A percentile compares a stretch with the other conserved stretches of the same genome.
Conservation (phyloP, 2,113 vertebrate species). For the Pristiophorus japonicus region DNA sequence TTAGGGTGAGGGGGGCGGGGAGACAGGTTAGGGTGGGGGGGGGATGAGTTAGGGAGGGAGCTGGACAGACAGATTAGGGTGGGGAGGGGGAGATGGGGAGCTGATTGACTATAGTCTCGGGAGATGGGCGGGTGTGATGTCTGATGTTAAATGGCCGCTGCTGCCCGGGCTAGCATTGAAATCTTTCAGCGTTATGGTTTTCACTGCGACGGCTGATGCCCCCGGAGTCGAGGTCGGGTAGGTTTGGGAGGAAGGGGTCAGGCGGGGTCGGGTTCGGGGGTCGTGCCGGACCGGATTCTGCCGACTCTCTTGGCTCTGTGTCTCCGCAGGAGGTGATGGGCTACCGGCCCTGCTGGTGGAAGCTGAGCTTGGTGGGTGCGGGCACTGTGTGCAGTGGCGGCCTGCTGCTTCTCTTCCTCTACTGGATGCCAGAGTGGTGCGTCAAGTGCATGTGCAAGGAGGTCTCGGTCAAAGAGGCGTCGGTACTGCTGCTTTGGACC, state of each 20-base stretch:
- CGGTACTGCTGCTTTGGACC: slow-evolving; percentile 40
- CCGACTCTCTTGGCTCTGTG: not conserved
- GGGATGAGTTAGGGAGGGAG: no score
- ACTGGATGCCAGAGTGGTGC: slow-evolving; percentile 45
- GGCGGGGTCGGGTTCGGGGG: no score
- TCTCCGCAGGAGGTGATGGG: slow-evolving; percentile 41
- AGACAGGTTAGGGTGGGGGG: no score
- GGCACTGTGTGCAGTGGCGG: slow-evolving; percentile 43
- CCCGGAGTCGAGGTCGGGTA: no score
- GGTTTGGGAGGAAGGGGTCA: no score
- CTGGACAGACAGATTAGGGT: not conserved
- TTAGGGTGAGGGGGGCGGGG: not conserved
- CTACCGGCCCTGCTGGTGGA: slow-evolving; percentile 42
- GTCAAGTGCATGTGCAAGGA: slow-evolving; percentile 40
- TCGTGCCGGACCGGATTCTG: not conserved
- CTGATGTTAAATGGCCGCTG: no score
- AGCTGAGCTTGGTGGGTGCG: slow-evolving; percentile 41
- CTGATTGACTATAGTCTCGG: no score
- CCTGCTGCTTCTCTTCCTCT: slow-evolving; percentile 44
- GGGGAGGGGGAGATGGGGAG: no score
- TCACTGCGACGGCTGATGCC: no score
- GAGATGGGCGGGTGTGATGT: no score
- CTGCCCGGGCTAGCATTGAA: not conserved
- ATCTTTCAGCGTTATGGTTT: not conserved
- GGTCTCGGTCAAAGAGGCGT: slow-evolving; percentile 35